A percentile compares a stretch with the other conserved stretches of the same genome.
Evolutionary conservation across 23 tunicate genomes (phyloP).

Genomic region (Halocynthia roretzi): DNA sequence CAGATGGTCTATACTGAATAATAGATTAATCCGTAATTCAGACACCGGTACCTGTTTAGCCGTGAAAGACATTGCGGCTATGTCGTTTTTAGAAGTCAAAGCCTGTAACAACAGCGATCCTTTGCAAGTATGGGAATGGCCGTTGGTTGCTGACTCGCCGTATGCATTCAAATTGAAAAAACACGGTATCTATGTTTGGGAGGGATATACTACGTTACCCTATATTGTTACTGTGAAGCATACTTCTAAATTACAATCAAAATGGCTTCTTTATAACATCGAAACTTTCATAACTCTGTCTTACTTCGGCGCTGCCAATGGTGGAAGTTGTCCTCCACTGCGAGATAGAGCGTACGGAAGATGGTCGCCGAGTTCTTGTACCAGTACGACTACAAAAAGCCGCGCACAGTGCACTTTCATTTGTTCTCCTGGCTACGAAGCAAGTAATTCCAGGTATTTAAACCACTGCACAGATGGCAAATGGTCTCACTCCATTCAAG

Average conservation of each 20-base stretch:
- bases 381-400: neutral
- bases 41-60: constrained; percentile 28
- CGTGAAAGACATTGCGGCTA: neutral
- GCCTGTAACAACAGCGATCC: constrained; percentile 35
- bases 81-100: constrained; percentile 18
- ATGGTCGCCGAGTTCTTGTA: constrained; percentile 43
- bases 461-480: constrained; percentile 25
- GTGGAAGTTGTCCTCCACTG: constrained; percentile 30
- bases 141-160: neutral
- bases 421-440: constrained; percentile 28
- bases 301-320: constrained; percentile 23
- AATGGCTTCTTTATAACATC: constrained; percentile 28
- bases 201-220: constrained; percentile 31
- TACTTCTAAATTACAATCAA: neutral
- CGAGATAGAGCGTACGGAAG: constrained; percentile 16
- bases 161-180: constrained; percentile 29
- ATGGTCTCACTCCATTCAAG: constrained; percentile 7
- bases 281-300: neutral
- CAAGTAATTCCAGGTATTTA: neutral
- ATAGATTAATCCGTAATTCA: constrained; percentile 9
- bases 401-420: constrained; percentile 21
- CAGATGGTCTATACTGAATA: constrained; percentile 26
- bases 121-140: constrained; percentile 38
- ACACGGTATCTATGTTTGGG: constrained; percentile 27
- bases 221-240: neutral